These are phyloP conservation scores for Muscicapa striata DNA, from an alignment of 2,797 vertebrate genomes.

Conservation along the genomic window DNA sequence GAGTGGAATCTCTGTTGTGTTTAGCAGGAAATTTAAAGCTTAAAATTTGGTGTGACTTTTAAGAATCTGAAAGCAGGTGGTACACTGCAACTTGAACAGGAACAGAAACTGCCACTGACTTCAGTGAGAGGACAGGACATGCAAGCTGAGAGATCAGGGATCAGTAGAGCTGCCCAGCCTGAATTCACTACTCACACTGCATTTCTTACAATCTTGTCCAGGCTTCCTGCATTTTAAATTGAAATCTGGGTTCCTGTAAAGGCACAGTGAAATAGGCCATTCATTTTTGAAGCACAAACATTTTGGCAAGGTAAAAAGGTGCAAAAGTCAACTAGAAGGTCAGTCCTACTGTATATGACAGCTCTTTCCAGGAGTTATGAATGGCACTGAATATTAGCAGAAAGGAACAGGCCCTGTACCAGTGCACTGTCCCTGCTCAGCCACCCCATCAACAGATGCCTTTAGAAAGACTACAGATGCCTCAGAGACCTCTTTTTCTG, in stretches of 20 bases:
- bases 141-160: fast-evolving
- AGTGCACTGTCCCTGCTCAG: not conserved
- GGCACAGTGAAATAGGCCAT: not conserved
- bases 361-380: not conserved
- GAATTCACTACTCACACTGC: not conserved
- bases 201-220: not conserved
- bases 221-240: not conserved
- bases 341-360: not conserved
- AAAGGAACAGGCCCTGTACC: not conserved
- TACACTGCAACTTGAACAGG: not conserved
- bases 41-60: not conserved
- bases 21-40: not conserved
- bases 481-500: not conserved
- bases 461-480: not conserved
- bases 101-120: not conserved
- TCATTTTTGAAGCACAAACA: not conserved
- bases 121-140: not conserved
- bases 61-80: not conserved
- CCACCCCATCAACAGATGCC: not conserved
- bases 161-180: not conserved
- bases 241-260: not conserved
- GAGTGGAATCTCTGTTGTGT: not conserved
- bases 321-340: not conserved
- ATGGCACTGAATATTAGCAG: not conserved
- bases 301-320: not conserved